These are phyloP conservation scores for Micromys minutus DNA, from an alignment of 2,113 vertebrate genomes.

Conservation along the genomic window DNA sequence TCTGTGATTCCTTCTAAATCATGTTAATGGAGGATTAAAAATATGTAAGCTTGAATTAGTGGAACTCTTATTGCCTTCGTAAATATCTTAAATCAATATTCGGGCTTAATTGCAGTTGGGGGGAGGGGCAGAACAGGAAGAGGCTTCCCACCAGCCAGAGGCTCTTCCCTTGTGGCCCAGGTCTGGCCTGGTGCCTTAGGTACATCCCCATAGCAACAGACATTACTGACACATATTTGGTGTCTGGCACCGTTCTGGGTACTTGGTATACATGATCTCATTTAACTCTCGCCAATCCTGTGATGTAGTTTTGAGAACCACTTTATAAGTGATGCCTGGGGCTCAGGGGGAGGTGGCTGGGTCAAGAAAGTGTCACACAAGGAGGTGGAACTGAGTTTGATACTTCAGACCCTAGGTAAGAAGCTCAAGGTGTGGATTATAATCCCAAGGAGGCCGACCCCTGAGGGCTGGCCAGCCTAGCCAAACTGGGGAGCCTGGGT, in stretches of 20 bases:
- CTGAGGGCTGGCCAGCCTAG: not conserved
- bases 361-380: not conserved
- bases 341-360: not conserved
- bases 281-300: not conserved
- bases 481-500: not conserved
- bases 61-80: slow-evolving; percentile 40
- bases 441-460: not conserved
- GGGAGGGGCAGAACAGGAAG: not conserved
- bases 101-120: slow-evolving; percentile 1
- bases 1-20: slow-evolving; percentile 40
- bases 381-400: not conserved
- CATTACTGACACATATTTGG: not conserved
- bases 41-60: slow-evolving; percentile 54
- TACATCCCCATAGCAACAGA: not conserved
- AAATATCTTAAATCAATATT: slow-evolving; percentile 64
- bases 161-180: not conserved
- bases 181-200: not conserved
- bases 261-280: not conserved
- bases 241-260: not conserved
- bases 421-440: not conserved
- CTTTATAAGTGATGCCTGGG: not conserved
- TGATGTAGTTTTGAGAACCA: not conserved
- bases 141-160: not conserved
- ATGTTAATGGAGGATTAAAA: slow-evolving; percentile 69
- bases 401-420: not conserved